Percentiles rank a stretch among this genome's conserved stretches.
phyloP scores from a whole-genome alignment of 2,113 vertebrate genomes.

The Callochromis pleurospilus region DNA sequence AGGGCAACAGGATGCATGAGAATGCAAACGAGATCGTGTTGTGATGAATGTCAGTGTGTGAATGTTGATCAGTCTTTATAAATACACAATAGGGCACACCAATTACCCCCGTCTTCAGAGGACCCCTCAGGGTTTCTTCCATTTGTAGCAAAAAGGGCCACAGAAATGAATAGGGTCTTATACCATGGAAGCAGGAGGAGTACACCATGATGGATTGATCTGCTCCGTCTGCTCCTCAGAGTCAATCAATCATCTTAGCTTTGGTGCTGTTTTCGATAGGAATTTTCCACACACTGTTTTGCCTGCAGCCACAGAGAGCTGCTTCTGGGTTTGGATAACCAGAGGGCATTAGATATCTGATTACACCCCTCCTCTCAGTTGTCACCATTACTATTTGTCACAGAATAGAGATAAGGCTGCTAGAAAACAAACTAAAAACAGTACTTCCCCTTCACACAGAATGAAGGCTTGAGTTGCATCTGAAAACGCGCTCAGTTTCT shows the following conservation, averaged over 20 bases:
- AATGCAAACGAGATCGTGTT: not conserved
- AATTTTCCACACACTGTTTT: conserved; percentile 29
- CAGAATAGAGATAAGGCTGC: not conserved
- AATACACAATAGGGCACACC: not conserved
- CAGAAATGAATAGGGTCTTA: conserved; percentile 53
- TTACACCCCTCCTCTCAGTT: conserved; percentile 10
- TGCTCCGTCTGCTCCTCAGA: conserved; percentile 44
- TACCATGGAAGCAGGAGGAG: conserved; percentile 28
- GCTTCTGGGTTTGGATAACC: conserved; percentile 23
- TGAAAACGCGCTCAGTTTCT: not conserved
- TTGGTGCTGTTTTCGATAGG: conserved; percentile 44
- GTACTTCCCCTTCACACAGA: not conserved
- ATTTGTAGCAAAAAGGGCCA: not conserved
- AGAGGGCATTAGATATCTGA: conserved; percentile 44
- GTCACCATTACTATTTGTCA: conserved; percentile 15
- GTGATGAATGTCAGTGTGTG: not conserved
- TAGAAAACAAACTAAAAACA: not conserved
- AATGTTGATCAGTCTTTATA: not conserved
- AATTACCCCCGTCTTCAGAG: not conserved
- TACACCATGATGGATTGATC: conserved; percentile 66
- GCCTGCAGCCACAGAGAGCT: conserved; percentile 1
- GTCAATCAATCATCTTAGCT: conserved; percentile 67
- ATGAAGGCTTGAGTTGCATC: not conserved
- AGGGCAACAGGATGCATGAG: not conserved
- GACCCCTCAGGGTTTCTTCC: not conserved